Evolutionary conservation across 1,140 invertebrate genomes (phyloP).

Genomic region (Littorina saxatilis): DNA sequence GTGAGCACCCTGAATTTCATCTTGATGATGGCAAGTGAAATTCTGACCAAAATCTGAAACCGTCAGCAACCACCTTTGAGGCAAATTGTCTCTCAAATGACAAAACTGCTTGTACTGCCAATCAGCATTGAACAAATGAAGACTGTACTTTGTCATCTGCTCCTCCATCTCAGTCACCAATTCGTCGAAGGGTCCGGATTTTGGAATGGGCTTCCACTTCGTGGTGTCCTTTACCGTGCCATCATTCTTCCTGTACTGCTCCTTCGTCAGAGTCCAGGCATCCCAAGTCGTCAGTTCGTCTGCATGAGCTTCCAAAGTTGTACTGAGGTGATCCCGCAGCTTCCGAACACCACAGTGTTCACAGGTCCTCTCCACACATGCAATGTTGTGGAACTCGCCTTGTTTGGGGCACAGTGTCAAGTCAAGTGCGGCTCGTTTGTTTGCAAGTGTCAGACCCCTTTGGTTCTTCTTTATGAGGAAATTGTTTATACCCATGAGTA

Average conservation of each 20-base stretch:
- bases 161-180: not conserved
- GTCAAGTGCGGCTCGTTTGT: not conserved
- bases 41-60: not conserved
- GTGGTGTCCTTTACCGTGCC: not conserved
- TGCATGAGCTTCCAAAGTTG: not conserved
- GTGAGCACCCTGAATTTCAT: too few relatives aligned
- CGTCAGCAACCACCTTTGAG: not conserved
- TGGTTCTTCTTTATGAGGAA: not conserved
- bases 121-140: not conserved
- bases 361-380: not conserved
- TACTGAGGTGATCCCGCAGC: not conserved
- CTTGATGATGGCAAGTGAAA: too few relatives aligned
- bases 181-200: not conserved
- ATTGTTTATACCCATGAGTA: not conserved
- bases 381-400: not conserved
- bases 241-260: not conserved
- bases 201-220: not conserved
- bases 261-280: not conserved
- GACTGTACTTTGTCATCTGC: not conserved
- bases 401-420: not conserved
- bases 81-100: not conserved
- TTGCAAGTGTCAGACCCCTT: not conserved
- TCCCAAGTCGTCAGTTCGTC: not conserved
- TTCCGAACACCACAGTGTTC: not conserved
- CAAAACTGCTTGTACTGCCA: conserved; percentile 1